These are phyloP conservation scores for Cataglyphis hispanica DNA, from an alignment of 1,140 invertebrate genomes.

Conservation along the genomic window DNA sequence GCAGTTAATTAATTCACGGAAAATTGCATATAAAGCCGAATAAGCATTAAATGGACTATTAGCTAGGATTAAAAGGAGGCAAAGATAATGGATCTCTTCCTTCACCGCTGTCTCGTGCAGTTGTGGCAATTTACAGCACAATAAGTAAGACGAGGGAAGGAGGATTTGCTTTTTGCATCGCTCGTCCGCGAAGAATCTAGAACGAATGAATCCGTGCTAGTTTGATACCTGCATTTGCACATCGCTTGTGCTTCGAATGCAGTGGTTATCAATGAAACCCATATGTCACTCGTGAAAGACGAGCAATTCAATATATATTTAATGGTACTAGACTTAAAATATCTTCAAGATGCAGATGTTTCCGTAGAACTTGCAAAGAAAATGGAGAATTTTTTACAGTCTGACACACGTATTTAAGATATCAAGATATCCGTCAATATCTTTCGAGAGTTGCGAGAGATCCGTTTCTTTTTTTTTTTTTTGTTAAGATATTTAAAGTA, in stretches of 20 bases:
- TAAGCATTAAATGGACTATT: conserved; percentile 11
- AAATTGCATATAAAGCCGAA: not conserved
- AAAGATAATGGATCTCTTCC: conserved; percentile 33
- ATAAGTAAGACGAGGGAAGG: conserved; percentile 29
- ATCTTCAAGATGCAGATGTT: not conserved
- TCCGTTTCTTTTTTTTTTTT: not conserved
- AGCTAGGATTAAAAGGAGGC: conserved; percentile 24
- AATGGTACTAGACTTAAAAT: not conserved
- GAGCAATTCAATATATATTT: not conserved
- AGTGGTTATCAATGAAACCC: not conserved
- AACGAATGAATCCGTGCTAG: conserved; percentile 30
- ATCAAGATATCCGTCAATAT: no score
- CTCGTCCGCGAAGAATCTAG: conserved; percentile 33
- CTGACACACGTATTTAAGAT: no score
- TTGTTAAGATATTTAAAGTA: not conserved
- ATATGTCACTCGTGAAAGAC: not conserved
- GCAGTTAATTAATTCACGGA: conserved; percentile 10
- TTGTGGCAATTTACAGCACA: conserved; percentile 28
- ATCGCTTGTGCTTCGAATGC: not conserved
- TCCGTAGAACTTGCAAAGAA: not conserved
- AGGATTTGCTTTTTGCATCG: conserved; percentile 26
- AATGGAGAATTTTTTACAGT: not conserved
- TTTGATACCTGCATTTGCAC: not conserved
- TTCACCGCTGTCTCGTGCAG: conserved; percentile 22
- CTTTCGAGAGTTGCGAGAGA: not conserved